A percentile compares a stretch with the other conserved stretches of the same genome.
phyloP scores from a whole-genome alignment of 2,888 invertebrate genomes.

The Cosmopolites sordidus region DNA sequence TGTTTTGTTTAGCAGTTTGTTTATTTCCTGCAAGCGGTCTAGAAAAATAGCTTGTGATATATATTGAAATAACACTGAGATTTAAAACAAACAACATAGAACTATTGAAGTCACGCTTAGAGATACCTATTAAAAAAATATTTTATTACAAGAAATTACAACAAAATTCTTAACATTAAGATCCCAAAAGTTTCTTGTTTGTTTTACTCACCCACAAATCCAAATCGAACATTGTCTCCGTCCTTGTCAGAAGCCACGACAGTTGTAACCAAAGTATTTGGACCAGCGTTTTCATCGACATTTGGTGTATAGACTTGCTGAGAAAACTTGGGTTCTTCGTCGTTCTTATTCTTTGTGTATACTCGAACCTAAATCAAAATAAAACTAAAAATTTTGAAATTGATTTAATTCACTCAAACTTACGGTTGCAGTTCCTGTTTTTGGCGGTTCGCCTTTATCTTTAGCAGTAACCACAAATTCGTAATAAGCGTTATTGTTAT shows the following conservation, averaged over 20 bases:
- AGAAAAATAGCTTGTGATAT: no score
- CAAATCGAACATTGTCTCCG: slow-evolving; percentile 92
- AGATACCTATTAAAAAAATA: no score
- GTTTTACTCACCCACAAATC: slow-evolving; percentile 71
- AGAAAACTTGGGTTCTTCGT: slow-evolving; percentile 94
- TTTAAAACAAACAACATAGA: no score
- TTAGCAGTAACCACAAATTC: slow-evolving; percentile 92
- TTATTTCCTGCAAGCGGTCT: no score
- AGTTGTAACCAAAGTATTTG: slow-evolving; percentile 91
- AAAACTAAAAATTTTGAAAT: no score
- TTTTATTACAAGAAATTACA: no score
- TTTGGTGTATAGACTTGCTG: slow-evolving; percentile 96
- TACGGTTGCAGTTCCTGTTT: slow-evolving; percentile 82
- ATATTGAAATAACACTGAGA: no score
- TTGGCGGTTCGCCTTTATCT: slow-evolving; percentile 90
- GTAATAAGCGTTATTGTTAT: slow-evolving; percentile 94
- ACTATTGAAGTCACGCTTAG: no score
- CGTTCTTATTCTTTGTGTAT: slow-evolving; percentile 97
- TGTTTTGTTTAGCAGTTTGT: no score
- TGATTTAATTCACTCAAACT: slow-evolving; percentile 4
- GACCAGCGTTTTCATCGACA: slow-evolving; percentile 93
- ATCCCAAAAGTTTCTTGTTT: no score
- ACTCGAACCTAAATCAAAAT: slow-evolving; percentile 61
- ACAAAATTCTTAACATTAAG: no score
- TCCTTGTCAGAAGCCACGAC: slow-evolving; percentile 97